These are phyloP conservation scores for Collichthys lucidus DNA, from an alignment of 2,113 vertebrate species.

Conservation along the genomic window DNA sequence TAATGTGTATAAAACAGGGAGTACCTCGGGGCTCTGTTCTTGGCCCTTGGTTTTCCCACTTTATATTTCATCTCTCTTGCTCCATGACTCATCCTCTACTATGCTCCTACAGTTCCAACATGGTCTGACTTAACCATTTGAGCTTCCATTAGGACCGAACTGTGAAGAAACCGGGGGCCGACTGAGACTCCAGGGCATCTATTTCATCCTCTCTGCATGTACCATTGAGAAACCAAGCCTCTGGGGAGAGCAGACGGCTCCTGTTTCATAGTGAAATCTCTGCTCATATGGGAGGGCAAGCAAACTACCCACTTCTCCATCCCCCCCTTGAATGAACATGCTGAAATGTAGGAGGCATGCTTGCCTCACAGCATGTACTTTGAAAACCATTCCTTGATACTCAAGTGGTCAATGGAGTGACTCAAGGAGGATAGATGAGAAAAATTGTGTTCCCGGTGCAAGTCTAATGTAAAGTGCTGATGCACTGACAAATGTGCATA, in stretches of 20 bases:
- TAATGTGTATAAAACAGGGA: no score
- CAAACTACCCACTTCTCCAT: conserved; percentile 45
- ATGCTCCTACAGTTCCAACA: conserved; percentile 39
- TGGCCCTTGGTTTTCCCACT: no score
- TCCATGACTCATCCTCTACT: conserved; percentile 44
- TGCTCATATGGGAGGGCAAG: conserved; percentile 60
- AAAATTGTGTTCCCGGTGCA: neutral
- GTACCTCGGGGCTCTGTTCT: no score
- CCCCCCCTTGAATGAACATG: conserved; percentile 34
- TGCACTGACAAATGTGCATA: conserved; percentile 24
- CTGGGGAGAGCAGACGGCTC: conserved; percentile 59
- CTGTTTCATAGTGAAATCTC: conserved; percentile 66
- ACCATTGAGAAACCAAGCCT: conserved; percentile 56
- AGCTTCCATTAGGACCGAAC: conserved; percentile 63
- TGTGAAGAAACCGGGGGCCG: conserved; percentile 47
- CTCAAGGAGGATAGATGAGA: conserved; percentile 30
- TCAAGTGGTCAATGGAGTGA: conserved; percentile 43
- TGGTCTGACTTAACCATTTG: conserved; percentile 56
- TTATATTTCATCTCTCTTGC: conserved; percentile 8
- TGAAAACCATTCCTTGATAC: conserved; percentile 50
- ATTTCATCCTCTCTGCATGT: conserved; percentile 64
- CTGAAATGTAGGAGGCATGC: conserved; percentile 63
- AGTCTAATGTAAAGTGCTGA: conserved; percentile 37
- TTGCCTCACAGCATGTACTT: conserved; percentile 55
- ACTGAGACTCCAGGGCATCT: conserved; percentile 57